Conservation (phyloP, 2,113 vertebrate species). For the Pelobates fuscus region DNA sequence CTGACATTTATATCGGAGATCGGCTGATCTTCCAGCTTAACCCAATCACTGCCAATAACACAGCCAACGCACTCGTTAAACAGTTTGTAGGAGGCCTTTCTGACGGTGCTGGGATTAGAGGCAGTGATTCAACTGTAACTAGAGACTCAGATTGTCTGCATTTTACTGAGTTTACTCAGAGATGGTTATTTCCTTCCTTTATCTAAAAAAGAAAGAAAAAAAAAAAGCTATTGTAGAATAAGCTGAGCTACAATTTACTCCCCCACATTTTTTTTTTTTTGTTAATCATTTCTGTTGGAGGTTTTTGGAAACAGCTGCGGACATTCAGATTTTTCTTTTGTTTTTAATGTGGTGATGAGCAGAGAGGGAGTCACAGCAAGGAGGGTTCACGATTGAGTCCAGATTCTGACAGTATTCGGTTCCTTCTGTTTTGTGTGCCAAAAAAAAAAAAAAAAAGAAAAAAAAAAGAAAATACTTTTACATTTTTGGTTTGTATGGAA, state of each 20-base stretch:
- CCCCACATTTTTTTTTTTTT: not conserved
- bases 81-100: conserved; percentile 16
- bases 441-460: too few relatives aligned
- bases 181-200: conserved; percentile 36
- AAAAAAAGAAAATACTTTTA: too few relatives aligned
- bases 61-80: not conserved
- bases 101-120: conserved; percentile 23
- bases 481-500: too few relatives aligned
- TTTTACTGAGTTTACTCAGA: conserved; percentile 37
- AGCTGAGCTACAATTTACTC: conserved; percentile 5
- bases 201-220: conserved; percentile 14
- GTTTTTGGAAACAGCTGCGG: conserved; percentile 21
- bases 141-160: not conserved
- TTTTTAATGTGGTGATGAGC: conserved; percentile 46
- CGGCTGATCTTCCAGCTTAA: too few relatives aligned
- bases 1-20: too few relatives aligned
- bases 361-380: conserved; percentile 31
- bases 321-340: not conserved
- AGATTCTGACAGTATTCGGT: conserved; percentile 33
- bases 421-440: not conserved
- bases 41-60: not conserved
- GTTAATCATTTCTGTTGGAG: not conserved
- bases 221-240: conserved; percentile 28
- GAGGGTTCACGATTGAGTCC: conserved; percentile 39
- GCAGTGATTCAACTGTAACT: conserved; percentile 31